Conservation (phyloP, 2,113 vertebrate species). For the Ahaetulla prasina region DNA sequence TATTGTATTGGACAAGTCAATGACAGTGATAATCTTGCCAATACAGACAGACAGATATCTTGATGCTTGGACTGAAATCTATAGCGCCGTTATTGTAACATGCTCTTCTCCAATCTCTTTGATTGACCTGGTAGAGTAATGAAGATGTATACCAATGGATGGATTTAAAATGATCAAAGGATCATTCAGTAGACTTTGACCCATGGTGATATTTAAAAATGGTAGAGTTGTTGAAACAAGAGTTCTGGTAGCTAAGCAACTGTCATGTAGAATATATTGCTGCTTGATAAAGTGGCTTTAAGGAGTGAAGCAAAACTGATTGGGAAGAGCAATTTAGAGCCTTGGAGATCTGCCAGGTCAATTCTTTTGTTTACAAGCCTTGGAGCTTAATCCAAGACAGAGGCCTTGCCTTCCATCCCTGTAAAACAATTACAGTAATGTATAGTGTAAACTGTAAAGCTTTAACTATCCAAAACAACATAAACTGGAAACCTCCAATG, state of each 20-base stretch:
- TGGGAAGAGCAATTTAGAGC: slow-evolving; percentile 3
- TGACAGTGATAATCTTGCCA: neutral
- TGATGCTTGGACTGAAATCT: neutral
- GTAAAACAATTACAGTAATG: neutral
- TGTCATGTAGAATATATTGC: slow-evolving; percentile 50
- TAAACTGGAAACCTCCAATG: neutral
- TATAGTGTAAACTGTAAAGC: neutral
- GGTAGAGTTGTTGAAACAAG: slow-evolving; percentile 34
- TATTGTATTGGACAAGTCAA: neutral
- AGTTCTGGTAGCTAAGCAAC: slow-evolving; percentile 57
- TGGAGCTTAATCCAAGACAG: neutral
- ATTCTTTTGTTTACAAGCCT: slow-evolving; percentile 19
- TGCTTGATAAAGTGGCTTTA: slow-evolving; percentile 45
- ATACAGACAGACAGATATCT: neutral
- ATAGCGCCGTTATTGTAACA: neutral
- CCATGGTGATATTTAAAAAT: slow-evolving; percentile 49
- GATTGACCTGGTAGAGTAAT: slow-evolving; percentile 21
- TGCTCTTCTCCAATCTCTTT: slow-evolving; percentile 27
- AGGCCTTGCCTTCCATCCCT: neutral
- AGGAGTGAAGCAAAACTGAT: slow-evolving; percentile 30
- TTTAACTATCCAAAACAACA: neutral
- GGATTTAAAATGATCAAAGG: slow-evolving; percentile 23
- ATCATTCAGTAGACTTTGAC: slow-evolving; percentile 38
- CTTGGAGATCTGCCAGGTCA: slow-evolving; percentile 13
- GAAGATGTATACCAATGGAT: neutral